A percentile compares a stretch with the other conserved stretches of the same genome.
phyloP scores from a whole-genome alignment of 1,140 invertebrate genomes.

The Colletes latitarsis region DNA sequence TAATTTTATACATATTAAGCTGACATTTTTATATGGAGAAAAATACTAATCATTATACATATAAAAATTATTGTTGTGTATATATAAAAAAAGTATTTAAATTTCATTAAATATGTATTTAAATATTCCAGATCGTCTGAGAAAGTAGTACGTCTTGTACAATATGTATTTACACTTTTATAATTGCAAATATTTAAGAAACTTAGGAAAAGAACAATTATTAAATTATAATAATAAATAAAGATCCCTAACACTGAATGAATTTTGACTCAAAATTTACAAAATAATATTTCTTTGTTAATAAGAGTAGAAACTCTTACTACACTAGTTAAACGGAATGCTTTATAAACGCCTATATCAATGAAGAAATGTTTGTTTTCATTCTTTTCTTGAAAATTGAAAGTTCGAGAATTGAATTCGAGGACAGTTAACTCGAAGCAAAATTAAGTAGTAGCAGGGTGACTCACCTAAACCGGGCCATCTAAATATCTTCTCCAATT shows the following conservation, averaged over 20 bases:
- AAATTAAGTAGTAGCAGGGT: too few species aligned
- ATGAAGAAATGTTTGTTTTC: too few species aligned
- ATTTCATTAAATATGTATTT: slow-evolving; percentile 4
- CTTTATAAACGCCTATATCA: too few species aligned
- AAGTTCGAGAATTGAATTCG: too few species aligned
- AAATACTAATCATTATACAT: slow-evolving; percentile 9
- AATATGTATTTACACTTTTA: slow-evolving; percentile 2
- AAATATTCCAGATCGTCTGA: not conserved
- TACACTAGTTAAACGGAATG: too few species aligned
- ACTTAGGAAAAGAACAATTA: not conserved
- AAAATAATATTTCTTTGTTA: too few species aligned
- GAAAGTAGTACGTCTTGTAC: not conserved
- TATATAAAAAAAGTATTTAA: slow-evolving; percentile 10
- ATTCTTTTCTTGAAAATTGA: too few species aligned
- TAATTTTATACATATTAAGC: slow-evolving; percentile 30
- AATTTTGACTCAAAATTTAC: too few species aligned
- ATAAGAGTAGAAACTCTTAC: too few species aligned
- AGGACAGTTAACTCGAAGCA: too few species aligned
- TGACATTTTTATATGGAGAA: not conserved
- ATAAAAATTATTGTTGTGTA: slow-evolving; percentile 16
- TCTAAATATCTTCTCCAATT: too few species aligned
- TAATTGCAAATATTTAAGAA: slow-evolving; percentile 18
- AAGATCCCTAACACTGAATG: not conserved
- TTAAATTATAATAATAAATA: slow-evolving; percentile 27
- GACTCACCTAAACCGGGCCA: too few species aligned